Base-by-base conservation (phyloP, 2,797 vertebrate species). In the Pipistrellus pygmaeus region DNA sequence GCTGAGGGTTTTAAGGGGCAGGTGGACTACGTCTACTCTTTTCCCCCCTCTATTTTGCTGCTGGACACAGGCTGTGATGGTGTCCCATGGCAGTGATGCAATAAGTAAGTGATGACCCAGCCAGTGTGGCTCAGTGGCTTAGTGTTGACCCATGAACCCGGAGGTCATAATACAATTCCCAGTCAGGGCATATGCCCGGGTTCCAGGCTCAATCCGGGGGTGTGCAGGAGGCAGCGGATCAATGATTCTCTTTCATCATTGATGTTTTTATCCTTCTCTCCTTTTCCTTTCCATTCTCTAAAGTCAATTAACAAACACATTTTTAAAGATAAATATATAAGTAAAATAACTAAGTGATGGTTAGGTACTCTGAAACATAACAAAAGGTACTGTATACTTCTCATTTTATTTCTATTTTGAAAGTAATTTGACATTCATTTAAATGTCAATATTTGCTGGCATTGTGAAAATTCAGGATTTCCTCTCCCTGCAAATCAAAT, bases 401-500 rank as follows among this genome's bases (percentile, higher is more conserved):
- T 90, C 7, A 51, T 62, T 91, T 44, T 53, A 35, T 78, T 89
- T 78, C 27, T 93, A 27, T 53, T 91, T 95, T 83, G 25, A 66
- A 76, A 85, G 44, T 68, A 88, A 81, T 66, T 93, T 71, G 14
- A 57, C 69, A 85, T 94, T 93, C 27, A 23, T 48, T 44, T 96
- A 88, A 91, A 60, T 81, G 62, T n/a, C 53, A 86, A 3, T 75
- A 75, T 85, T 94, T 60, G 30, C n/a, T 91, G 30, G 38, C 71
- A 94, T 88, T 91, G 46, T 92, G 41, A 41, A 85, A 91, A 89
- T 78, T 86, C 72, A 86, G 32, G 15, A 71, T 91, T 83, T 94
- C 15, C 85, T 93, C 14, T 95, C 10, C 44, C 35, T 91, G n/a
- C 48, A 94, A 93, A 83, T 35, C 60, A 88, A 76, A 69, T 90